phyloP scores from a whole-genome alignment of 2,888 invertebrate genomes.

The Pandemis corylana region DNA sequence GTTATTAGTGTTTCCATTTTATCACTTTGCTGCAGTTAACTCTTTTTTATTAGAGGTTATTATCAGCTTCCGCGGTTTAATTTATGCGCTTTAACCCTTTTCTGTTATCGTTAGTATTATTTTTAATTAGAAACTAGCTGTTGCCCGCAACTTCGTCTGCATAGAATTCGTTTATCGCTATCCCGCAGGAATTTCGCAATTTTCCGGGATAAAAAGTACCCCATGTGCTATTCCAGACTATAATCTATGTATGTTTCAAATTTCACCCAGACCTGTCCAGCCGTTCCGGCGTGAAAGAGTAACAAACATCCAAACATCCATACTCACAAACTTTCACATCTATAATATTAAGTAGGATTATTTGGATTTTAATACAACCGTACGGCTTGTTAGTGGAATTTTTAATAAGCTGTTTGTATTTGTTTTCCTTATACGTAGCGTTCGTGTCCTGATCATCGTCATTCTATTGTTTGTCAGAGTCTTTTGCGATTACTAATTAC shows the following conservation, averaged over 20 bases:
- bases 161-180: too few relatives aligned
- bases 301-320: too few relatives aligned
- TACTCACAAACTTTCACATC: too few relatives aligned
- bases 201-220: too few relatives aligned
- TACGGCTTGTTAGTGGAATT: slow-evolving; percentile 43
- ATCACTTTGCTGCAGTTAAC: slow-evolving; percentile 9
- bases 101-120: slow-evolving; percentile 45
- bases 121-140: slow-evolving; percentile 43
- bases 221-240: too few relatives aligned
- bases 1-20: slow-evolving; percentile 31
- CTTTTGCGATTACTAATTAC: neutral
- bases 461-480: neutral
- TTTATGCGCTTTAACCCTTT: slow-evolving; percentile 39
- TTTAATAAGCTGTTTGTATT: slow-evolving; percentile 9
- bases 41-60: slow-evolving; percentile 12
- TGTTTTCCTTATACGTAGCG: neutral
- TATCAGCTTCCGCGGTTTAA: slow-evolving; percentile 38
- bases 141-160: too few relatives aligned
- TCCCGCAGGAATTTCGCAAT: too few relatives aligned
- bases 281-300: too few relatives aligned
- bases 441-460: neutral
- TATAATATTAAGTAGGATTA: too few relatives aligned
- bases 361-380: slow-evolving; percentile 49
- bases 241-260: too few relatives aligned
- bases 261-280: too few relatives aligned